These are phyloP conservation scores for Diaperis boleti DNA, from an alignment of 2,888 invertebrate species.

Conservation along the genomic window DNA sequence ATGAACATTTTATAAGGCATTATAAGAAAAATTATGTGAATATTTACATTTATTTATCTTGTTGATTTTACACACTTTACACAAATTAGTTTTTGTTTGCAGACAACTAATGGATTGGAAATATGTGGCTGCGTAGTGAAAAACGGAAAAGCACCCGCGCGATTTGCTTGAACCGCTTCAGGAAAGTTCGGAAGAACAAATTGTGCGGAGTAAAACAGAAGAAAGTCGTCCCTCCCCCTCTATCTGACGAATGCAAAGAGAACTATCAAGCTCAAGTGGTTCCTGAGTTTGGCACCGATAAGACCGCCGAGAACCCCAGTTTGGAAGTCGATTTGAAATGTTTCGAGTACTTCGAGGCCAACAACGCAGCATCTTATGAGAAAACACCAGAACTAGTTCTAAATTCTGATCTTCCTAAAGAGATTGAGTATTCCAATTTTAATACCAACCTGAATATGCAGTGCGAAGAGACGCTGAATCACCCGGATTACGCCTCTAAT, in stretches of 20 bases:
- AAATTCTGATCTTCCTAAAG: slow-evolving; percentile 55
- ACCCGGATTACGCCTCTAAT: slow-evolving; percentile 52
- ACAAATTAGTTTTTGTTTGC: too few relatives aligned
- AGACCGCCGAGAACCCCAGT: slow-evolving; percentile 26
- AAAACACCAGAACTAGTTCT: slow-evolving; percentile 44
- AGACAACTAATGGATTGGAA: slow-evolving; percentile 53
- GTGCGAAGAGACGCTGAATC: slow-evolving; percentile 52
- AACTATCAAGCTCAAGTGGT: slow-evolving; percentile 63
- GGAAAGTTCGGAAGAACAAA: slow-evolving; percentile 51
- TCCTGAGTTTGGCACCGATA: slow-evolving; percentile 57
- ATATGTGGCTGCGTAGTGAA: slow-evolving; percentile 78
- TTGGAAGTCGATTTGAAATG: slow-evolving; percentile 46
- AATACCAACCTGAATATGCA: slow-evolving; percentile 54
- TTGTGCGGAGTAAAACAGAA: slow-evolving; percentile 48
- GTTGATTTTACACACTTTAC: too few relatives aligned
- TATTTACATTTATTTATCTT: too few relatives aligned
- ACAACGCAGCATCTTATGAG: slow-evolving; percentile 52
- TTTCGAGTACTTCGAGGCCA: slow-evolving; percentile 51
- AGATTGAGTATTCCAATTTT: slow-evolving; percentile 63
- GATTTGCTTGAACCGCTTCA: slow-evolving; percentile 55
- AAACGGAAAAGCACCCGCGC: slow-evolving; percentile 71
- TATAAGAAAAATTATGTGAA: too few relatives aligned
- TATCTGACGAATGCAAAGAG: slow-evolving; percentile 61
- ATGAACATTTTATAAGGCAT: too few relatives aligned
- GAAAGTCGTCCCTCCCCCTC: slow-evolving; percentile 18